Percentiles rank a stretch among this genome's conserved stretches.
phyloP scores from a whole-genome alignment of 2,797 vertebrate species.

The Ctenochaetus hawaiiensis region DNA sequence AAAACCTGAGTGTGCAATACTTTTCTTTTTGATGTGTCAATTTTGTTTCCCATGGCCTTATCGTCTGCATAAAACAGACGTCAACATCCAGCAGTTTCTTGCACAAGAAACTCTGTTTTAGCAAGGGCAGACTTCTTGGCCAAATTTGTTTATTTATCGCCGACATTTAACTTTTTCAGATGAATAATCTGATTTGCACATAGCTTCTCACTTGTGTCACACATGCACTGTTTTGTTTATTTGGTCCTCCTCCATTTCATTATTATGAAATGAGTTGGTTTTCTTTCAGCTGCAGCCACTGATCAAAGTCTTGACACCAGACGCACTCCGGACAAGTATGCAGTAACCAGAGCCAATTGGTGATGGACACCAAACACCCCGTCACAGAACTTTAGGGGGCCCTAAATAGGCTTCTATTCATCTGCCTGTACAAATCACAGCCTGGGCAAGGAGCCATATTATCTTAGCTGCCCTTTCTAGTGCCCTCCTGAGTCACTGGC shows the following conservation, averaged over 20 bases:
- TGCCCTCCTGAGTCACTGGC: conserved; percentile 75
- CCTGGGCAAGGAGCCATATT: conserved; percentile 79
- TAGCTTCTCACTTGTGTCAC: neutral
- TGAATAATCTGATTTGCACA: neutral
- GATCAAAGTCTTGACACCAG: conserved; percentile 84
- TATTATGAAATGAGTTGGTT: conserved; percentile 51
- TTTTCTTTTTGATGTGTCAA: conserved; percentile 28
- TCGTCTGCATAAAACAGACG: neutral
- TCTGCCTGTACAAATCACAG: conserved; percentile 81
- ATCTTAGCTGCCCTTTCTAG: conserved; percentile 81
- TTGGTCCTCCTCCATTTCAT: conserved; percentile 45
- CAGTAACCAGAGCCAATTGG: conserved; percentile 80
- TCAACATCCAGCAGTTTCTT: conserved; percentile 3
- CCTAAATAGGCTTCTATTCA: conserved; percentile 80
- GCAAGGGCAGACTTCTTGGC: neutral
- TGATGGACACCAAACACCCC: conserved; percentile 82
- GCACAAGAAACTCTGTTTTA: neutral
- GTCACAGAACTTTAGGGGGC: conserved; percentile 77
- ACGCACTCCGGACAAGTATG: conserved; percentile 79
- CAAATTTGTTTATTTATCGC: neutral
- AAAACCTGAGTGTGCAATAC: conserved; percentile 33
- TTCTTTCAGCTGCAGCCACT: conserved; percentile 68
- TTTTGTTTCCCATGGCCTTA: conserved; percentile 13
- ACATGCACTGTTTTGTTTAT: conserved; percentile 27
- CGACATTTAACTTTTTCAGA: neutral